Conservation (phyloP, 2,113 vertebrate genomes). For the Aix galericulata region DNA sequence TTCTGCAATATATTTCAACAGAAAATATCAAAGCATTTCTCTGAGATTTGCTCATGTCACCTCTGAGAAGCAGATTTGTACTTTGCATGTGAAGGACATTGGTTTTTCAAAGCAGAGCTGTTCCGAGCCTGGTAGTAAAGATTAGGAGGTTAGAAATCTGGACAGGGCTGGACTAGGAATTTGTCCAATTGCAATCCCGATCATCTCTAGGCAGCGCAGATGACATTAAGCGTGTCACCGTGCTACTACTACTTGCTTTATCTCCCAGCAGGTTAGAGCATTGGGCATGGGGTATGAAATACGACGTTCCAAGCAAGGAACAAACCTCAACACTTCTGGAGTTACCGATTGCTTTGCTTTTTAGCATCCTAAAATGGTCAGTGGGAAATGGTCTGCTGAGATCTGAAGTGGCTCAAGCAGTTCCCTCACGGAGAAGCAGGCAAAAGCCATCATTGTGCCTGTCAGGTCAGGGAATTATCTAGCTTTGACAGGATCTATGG, state of each 20-base stretch:
- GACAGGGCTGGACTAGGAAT: background rate
- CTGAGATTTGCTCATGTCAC: background rate
- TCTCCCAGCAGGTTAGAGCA: background rate
- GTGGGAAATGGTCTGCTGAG: background rate
- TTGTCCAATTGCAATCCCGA: background rate
- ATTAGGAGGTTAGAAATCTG: background rate
- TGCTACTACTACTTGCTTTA: background rate
- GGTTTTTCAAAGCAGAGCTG: background rate
- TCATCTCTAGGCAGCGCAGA: background rate
- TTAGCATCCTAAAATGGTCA: background rate
- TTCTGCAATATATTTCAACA: background rate
- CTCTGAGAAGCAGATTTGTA: background rate
- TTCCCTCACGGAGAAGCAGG: background rate
- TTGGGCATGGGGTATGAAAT: background rate
- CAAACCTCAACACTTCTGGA: background rate
- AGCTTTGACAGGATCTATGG: constrained; percentile 5
- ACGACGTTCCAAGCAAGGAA: background rate
- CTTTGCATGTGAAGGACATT: background rate
- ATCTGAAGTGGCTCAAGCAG: rapidly evolving
- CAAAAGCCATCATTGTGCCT: background rate
- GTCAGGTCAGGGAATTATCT: background rate
- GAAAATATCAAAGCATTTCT: background rate
- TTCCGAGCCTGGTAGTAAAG: background rate
- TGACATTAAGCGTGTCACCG: background rate
- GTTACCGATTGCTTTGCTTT: background rate